These are phyloP conservation scores for Ciconia boyciana DNA, from an alignment of 2,113 vertebrate genomes.

Conservation along the genomic window DNA sequence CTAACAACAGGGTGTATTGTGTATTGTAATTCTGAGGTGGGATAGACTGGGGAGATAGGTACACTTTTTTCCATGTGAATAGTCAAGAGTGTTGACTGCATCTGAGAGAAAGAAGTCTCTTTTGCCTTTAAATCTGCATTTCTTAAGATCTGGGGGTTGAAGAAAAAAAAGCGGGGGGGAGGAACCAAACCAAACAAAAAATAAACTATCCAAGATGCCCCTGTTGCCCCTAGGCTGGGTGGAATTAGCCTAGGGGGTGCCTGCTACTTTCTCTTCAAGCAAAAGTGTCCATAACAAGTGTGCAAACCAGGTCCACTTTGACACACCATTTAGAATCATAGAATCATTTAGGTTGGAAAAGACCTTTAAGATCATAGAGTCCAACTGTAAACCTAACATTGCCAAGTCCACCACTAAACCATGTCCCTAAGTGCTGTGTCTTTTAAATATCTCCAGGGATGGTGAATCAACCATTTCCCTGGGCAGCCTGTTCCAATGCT, in stretches of 20 bases:
- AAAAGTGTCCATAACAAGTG: background rate
- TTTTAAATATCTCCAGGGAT: background rate
- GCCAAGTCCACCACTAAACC: background rate
- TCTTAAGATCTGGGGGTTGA: background rate
- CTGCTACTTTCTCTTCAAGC: background rate
- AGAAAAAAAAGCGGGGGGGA: accelerated
- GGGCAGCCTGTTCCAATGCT: background rate
- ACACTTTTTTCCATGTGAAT: background rate
- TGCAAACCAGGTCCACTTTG: background rate
- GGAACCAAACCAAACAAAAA: background rate
- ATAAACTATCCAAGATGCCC: background rate
- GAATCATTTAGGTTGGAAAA: background rate
- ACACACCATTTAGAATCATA: background rate
- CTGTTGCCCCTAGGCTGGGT: background rate
- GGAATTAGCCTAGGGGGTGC: background rate
- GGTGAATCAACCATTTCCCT: background rate
- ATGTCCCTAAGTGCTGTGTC: background rate
- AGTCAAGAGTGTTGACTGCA: background rate
- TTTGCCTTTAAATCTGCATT: background rate
- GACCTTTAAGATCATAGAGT: background rate
- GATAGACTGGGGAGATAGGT: background rate
- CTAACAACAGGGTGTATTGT: background rate
- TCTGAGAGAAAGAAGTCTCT: background rate
- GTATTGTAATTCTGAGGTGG: background rate
- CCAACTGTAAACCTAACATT: background rate